A percentile compares a stretch with the other conserved stretches of the same genome.
Evolutionary conservation across 2,888 invertebrate genomes (phyloP).

Genomic region (Caradrina clavipalpis): DNA sequence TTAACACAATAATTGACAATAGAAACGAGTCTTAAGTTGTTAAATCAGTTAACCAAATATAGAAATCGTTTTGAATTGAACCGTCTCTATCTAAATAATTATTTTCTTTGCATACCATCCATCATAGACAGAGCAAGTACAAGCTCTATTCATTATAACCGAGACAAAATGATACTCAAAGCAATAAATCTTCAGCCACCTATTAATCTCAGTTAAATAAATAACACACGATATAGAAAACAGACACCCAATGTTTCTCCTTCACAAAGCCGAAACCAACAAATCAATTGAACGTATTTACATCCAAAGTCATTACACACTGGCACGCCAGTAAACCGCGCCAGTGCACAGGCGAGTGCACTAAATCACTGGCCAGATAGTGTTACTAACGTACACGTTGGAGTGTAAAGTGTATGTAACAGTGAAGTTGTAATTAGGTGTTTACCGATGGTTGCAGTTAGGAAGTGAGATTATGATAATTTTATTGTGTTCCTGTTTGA

Average conservation of each 20-base stretch:
- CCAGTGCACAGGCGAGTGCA: constrained; percentile 53
- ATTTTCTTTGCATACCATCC: neutral
- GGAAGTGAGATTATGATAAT: constrained; percentile 49
- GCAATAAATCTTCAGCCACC: neutral
- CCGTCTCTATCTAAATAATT: neutral
- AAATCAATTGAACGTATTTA: constrained; percentile 57
- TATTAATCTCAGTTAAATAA: constrained; percentile 23
- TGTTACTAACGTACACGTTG: constrained; percentile 49
- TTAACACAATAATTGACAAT: too few relatives aligned
- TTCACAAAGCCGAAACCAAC: constrained; percentile 41
- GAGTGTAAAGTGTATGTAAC: constrained; percentile 44
- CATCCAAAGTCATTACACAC: constrained; percentile 57
- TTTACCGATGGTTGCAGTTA: constrained; percentile 9
- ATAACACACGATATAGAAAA: constrained; percentile 46
- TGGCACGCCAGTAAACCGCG: constrained; percentile 53
- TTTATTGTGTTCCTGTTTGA: constrained; percentile 42
- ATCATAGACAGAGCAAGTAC: neutral
- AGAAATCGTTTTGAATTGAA: too few relatives aligned
- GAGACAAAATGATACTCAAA: constrained; percentile 23
- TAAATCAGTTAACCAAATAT: too few relatives aligned
- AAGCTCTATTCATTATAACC: constrained; percentile 18
- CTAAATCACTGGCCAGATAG: constrained; percentile 52
- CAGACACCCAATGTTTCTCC: constrained; percentile 52
- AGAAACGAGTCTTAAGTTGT: too few relatives aligned
- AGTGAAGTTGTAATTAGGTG: constrained; percentile 28